Base-by-base conservation (phyloP, 2,888 invertebrate species). In the Epinotia nisella region DNA sequence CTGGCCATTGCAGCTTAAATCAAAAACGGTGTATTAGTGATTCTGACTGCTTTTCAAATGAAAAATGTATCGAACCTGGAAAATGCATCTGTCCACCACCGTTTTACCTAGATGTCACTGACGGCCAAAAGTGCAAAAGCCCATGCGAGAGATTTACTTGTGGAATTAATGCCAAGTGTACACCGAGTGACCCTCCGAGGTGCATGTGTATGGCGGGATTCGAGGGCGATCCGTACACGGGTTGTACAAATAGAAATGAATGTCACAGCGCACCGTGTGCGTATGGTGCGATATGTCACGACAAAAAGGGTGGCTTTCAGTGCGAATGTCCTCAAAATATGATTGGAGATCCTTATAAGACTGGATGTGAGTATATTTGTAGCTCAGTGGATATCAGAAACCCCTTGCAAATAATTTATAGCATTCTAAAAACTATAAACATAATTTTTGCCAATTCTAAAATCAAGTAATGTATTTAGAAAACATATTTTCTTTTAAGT, bases 81-180 rank as follows among this genome's bases (percentile, higher is more conserved):
- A 96, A 97, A 89, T 98, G 98, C 83, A 95, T 98, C 19, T 98
- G 98, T 84, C 97, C 97, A 39, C 98, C 98, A 19, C 98, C 98
- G 0, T 98, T 96, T 90, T 98, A 97, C 87, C 95, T 96, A 41
- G 98, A 98, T 85, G 95, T 96, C 11, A 94, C 95, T 21, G 97
- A 98, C 83, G 96, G 96, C 49, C 97, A 97, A 85, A 96, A 96
- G 85, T 98, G 98, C 86, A 98, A 98, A 91, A 98, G 97, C 93
- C 98, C 98, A 9, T 98, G 98, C 86, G 98, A 98, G 87, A 95
- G 98, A 75, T 98, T 97, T 86, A 96, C 96, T 10, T 98, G 98
- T 81, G 98, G 98, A 45, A 96, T 98, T 64, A 98, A 98, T 85
- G 96, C 98, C 3, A 97, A 97, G 89, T 98, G 98, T 85, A 97